Base-by-base conservation (phyloP, 2,888 invertebrate species). In the Sipha maydis region DNA sequence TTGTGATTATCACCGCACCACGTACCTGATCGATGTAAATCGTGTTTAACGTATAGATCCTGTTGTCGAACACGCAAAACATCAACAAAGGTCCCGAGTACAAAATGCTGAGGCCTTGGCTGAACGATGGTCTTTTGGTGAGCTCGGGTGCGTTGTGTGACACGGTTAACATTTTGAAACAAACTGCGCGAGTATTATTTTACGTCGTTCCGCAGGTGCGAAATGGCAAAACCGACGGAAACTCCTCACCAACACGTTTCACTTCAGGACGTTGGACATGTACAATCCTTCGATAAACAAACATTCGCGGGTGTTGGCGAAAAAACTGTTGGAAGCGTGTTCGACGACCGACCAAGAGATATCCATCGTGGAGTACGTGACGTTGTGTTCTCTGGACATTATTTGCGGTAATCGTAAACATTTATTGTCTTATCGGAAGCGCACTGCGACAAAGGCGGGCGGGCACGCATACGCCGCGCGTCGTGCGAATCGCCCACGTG, bases 201-300 rank as follows among this genome's bases (percentile, higher is more conserved):
- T 34, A 31, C 54, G 25, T n/a, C 3, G 28, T 14, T 48, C 3
- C 28, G 25, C 28, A 90, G 90, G 90, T 56, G 9, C 34, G 3
- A 95, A 95, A 92, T 95, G 95, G 95, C 93, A 93, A 90, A 91
- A 92, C 0, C 92, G 95, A 90, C 92, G 95, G 90, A 94, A 94
- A 92, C 93, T 95, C 90, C 91, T 95, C 90, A 95, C 95, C 0
- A 95, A 95, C 28, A 94, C 95, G 4, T 95, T 95, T 91, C 95
- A 95, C 92, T 95, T 95, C 91, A 94, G 94, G 91, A 95, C 95
- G 90, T 92, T 95, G 90, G 93, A 94, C 90, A 94, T 95, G 91
- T 95, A 95, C 90, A 92, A 95, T 85, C 93, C 93, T 89, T 93
- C 95, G 0, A 94, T 95, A 91, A 94, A 94, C 90, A 94, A 94